Evolutionary conservation across 2,113 vertebrate species (phyloP).

Genomic region (Mobula birostris): DNA sequence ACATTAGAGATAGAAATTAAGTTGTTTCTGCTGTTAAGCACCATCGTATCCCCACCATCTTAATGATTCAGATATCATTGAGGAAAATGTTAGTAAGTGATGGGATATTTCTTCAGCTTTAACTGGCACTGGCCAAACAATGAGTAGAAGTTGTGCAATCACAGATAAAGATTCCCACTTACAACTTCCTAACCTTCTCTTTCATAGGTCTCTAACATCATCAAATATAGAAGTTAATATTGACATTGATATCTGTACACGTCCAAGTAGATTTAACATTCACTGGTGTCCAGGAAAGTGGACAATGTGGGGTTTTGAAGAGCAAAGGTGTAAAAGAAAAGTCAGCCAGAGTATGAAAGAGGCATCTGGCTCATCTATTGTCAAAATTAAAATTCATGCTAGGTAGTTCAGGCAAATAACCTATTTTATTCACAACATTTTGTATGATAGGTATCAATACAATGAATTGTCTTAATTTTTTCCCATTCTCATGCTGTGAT

Average conservation of each 20-base stretch:
- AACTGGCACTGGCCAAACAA: background rate
- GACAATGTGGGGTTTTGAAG: background rate
- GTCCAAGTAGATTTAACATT: too few relatives aligned
- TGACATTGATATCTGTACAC: too few relatives aligned
- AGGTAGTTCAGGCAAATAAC: background rate
- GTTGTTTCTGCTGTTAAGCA: too few relatives aligned
- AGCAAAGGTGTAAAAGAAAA: background rate
- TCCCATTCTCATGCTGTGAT: background rate
- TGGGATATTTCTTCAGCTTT: background rate
- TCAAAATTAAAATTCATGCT: background rate
- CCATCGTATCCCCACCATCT: too few relatives aligned
- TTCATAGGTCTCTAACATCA: background rate
- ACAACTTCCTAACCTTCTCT: background rate
- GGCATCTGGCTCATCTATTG: background rate
- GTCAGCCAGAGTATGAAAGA: background rate
- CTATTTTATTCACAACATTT: background rate
- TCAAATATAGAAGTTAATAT: too few relatives aligned
- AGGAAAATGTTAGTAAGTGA: background rate
- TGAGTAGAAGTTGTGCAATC: background rate
- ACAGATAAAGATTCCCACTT: background rate
- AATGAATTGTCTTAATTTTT: background rate
- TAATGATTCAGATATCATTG: background rate
- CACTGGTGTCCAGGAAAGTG: too few relatives aligned
- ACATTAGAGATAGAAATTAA: too few relatives aligned
- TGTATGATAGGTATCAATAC: background rate